Percentiles rank a stretch among this genome's conserved stretches.
Evolutionary conservation across 2,888 invertebrate species (phyloP).

Genomic region (Allygus modestus): DNA sequence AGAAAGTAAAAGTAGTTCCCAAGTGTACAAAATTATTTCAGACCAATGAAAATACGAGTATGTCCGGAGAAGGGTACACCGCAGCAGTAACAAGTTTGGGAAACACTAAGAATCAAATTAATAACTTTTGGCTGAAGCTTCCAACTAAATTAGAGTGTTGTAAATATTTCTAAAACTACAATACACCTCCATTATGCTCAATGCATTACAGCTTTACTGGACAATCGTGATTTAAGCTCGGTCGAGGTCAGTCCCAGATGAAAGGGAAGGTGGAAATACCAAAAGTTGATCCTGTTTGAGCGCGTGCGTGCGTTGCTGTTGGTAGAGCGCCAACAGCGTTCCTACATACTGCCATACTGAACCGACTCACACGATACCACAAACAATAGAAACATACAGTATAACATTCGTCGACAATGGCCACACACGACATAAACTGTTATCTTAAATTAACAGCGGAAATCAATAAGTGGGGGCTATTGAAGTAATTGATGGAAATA

Average conservation of each 20-base stretch:
- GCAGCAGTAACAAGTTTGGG: too few species aligned
- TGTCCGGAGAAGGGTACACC: too few species aligned
- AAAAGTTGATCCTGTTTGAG: constrained; percentile 39
- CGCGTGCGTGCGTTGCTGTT: constrained; percentile 24
- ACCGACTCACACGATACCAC: background rate
- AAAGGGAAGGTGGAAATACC: constrained; percentile 37
- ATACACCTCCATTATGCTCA: background rate
- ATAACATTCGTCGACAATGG: background rate
- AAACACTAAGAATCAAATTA: too few species aligned
- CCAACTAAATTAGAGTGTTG: too few species aligned
- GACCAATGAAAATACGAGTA: too few species aligned
- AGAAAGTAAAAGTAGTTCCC: too few species aligned
- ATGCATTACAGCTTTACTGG: constrained; percentile 16
- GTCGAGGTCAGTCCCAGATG: constrained; percentile 22
- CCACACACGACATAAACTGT: background rate
- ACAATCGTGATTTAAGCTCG: background rate
- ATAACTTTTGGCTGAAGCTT: too few species aligned
- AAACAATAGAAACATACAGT: constrained; percentile 2
- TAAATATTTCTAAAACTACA: too few species aligned
- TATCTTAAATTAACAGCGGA: background rate
- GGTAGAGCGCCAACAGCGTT: background rate
- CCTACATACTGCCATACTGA: background rate
- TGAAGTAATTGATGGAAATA: constrained; percentile 22
- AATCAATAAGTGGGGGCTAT: constrained; percentile 22
- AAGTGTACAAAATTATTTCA: too few species aligned